Base-by-base conservation (phyloP, 2,797 vertebrate species). In the Acanthurus leucopareius region DNA sequence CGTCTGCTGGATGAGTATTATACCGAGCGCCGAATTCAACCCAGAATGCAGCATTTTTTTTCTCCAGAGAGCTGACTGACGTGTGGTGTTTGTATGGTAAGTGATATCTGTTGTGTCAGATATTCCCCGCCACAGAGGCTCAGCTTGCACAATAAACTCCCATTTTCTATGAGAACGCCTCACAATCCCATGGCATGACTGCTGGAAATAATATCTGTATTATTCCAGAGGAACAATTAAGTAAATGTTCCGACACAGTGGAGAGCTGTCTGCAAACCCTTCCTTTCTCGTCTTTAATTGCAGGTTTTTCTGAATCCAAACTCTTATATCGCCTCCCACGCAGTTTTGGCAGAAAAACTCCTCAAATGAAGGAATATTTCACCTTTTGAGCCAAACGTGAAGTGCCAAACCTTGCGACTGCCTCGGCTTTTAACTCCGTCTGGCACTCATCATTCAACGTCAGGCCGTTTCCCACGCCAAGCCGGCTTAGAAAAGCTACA, bases 381-480 rank as follows among this genome's bases (percentile, higher is more conserved):
- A 84, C 90, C 87, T 67, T 83, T 82, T 54, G 61, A 89, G 88
- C 87, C 86, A 77, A 79, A 82, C 25, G 38, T 82, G 63, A 85
- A 86, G 84, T 62, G 85, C 79, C 80, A 75, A 67, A 86, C 78
- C 73, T 83, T 68, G 59, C 22, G 52, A n/a, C 68, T 3, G 63
- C 69, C 42, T 76, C 40, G 16, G 84, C 84, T 86, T 82, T 80
- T 84, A 87, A 42, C 83, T 76, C n/a, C 0, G 66, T 59, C 87
- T 77, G 85, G 82, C 87, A 74, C 14, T 44, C 86, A 88, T 91
- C 89, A 75, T 75, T 90, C 86, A 84, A 10, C 9, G 89, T 81
- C 89, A 58, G 81, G 71, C 60, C 58, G 45, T 82, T 92, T 91
- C 89, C 87, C 90, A 89, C 86, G 86, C 73, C 86, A 63, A 67